Base-by-base conservation (phyloP, 2,888 invertebrate species). In the Plebejus anna region DNA sequence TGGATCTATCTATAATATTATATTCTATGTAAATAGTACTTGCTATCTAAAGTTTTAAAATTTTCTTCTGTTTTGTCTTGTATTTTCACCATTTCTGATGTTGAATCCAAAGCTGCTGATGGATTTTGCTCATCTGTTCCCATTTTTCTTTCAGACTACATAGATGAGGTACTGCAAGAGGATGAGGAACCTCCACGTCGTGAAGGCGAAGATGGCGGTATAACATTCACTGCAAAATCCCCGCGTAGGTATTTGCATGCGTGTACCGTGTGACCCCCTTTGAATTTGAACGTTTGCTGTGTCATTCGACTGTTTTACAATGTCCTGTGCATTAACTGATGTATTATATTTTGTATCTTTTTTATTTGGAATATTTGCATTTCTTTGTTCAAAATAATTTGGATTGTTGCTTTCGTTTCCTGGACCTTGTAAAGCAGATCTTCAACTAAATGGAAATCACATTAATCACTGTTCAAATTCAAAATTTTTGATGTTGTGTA, bases 181-280 rank as follows among this genome's bases (percentile, higher is more conserved):
- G 95, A 94, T 6, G 91, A 90, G 61, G 95, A 95, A 75, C 90
- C 93, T 81, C 94, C 94, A 4, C 95, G 94, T 42, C 92, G 94
- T 6, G 92, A 95, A 81, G 94, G 95, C 75, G 97, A 97, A 84
- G 97, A 98, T 88, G 97, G 97, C 90, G 97, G 97, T 85, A 97
- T 98, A 82, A 98, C 97, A 80, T 98, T 98, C 89, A 98, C 97
- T 83, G 98, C 97, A 79, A 97, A 97, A 94, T 96, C 97, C 88
- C 96, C 96, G 91, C 97, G 97, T 97, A 96, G 96, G 96, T 96
- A 93, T 93, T 90, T 88, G 93, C 92, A 93, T 92, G 93, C 78
- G 80, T 83, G 84, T 84, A 85, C 82, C 80, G 84, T 84, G 82
- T 86, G 83, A 81, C 82, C 84, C 83, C 77, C 82, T 88, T 89